Base-by-base conservation (phyloP, 2,113 vertebrate species). In the Ornithorhynchus anatinus region DNA sequence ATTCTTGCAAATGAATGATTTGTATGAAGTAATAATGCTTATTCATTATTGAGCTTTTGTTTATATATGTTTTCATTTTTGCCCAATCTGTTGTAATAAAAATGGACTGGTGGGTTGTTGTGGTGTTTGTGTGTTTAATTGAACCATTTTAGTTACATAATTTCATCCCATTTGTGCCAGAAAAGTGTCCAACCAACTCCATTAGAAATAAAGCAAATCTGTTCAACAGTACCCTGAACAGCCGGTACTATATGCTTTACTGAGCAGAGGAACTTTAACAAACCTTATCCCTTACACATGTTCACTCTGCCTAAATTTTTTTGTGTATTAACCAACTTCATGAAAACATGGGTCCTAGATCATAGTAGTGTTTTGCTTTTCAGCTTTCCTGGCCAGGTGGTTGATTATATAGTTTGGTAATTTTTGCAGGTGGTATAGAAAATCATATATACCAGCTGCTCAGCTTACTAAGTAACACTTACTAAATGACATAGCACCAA, bases 401-500 rank as follows among this genome's bases (percentile, higher is more conserved):
- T 77, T 92, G 92, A 93, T 93, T 93, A 91, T 85, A 92, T 54
- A 81, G 85, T 90, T 90, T 89, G 85, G 75, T 79, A 75, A 86
- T 88, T 87, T 91, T 91, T 88, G 79, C 91, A 92, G 90, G 91
- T 93, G 92, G 85, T 92, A 93, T 90, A 92, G 84, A 84, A 91
- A 92, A 91, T 89, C 82, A 74, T 91, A 89, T 89, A 91, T 82
- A 87, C 71, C 89, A 89, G 88, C 87, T 92, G 87, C 75, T 92
- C 80, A 79, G 78, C 82, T 84, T 78, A 89, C 90, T 79, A 88
- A 88, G 88, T 81, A 83, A 80, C 68, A 73, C 78, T 92, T 81
- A 62, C 76, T 91, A 93, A 92, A 91, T 91, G 84, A 89, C 88
- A 92, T 54, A 81, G 62, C 68, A 71, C 77, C 72, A 2, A 79